Conservation (phyloP, 2,797 vertebrate genomes). For the Xyrichtys novacula region DNA sequence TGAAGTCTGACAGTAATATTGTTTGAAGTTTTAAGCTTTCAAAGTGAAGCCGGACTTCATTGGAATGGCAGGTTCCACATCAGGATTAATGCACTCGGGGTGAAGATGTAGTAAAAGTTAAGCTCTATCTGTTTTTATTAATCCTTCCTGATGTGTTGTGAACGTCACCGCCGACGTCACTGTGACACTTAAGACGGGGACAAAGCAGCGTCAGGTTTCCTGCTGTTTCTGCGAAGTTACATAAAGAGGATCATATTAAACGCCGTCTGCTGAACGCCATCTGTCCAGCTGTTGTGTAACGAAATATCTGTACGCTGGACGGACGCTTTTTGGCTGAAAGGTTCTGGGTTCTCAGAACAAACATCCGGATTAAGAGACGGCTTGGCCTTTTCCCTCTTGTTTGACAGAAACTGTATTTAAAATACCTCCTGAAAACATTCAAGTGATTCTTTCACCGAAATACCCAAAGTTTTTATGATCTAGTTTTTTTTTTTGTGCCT, state of each 20-base stretch:
- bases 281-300: slow-evolving; percentile 47
- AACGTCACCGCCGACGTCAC: neutral
- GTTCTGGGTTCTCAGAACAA: slow-evolving; percentile 18
- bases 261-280: slow-evolving; percentile 7
- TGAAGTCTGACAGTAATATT: too few relatives aligned
- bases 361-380: neutral
- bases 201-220: neutral
- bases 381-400: too few relatives aligned
- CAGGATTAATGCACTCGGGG: too few relatives aligned
- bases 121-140: neutral
- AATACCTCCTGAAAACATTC: too few relatives aligned
- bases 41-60: too few relatives aligned
- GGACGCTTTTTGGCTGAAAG: slow-evolving; percentile 3
- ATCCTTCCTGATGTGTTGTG: neutral
- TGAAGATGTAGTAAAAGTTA: too few relatives aligned
- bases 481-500: too few relatives aligned
- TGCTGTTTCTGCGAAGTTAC: slow-evolving; percentile 24
- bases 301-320: slow-evolving; percentile 31
- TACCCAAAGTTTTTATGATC: too few relatives aligned
- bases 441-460: too few relatives aligned
- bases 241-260: slow-evolving; percentile 45
- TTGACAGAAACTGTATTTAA: neutral
- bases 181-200: neutral
- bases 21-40: too few relatives aligned
- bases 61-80: too few relatives aligned